A percentile compares a stretch with the other conserved stretches of the same genome.
These are phyloP conservation scores for Falcaria lacertinaria DNA, from an alignment of 2,888 invertebrate species.

Conservation along the genomic window DNA sequence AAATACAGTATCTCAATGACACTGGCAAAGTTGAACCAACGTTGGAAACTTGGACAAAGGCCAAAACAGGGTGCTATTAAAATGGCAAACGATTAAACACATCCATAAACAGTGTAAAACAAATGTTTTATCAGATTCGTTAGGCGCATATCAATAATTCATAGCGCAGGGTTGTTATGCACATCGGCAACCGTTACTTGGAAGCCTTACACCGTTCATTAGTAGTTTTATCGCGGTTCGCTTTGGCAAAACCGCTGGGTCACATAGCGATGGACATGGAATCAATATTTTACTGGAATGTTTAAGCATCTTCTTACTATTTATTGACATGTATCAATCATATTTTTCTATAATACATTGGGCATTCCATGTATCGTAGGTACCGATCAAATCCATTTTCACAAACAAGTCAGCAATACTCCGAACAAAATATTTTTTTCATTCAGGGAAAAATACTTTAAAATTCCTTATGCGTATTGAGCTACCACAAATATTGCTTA, in stretches of 20 bases:
- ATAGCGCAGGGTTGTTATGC: slow-evolving; percentile 66
- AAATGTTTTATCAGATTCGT: slow-evolving; percentile 72
- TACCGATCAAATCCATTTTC: no score
- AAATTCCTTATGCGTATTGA: no score
- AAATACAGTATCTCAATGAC: slow-evolving; percentile 1
- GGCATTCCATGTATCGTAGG: no score
- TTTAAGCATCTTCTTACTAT: slow-evolving; percentile 5
- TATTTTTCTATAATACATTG: no score
- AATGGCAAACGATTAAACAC: slow-evolving; percentile 47
- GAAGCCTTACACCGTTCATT: slow-evolving; percentile 73
- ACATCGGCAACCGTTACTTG: slow-evolving; percentile 73
- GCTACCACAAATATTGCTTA: no score
- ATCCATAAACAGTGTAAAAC: slow-evolving; percentile 59
- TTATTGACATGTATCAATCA: neutral
- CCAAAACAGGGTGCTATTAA: slow-evolving; percentile 33
- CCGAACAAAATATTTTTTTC: no score
- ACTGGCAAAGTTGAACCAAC: slow-evolving; percentile 1
- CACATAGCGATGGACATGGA: slow-evolving; percentile 54
- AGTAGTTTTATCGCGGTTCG: slow-evolving; percentile 69
- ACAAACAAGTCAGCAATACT: no score
- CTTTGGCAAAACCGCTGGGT: slow-evolving; percentile 78
- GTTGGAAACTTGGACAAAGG: slow-evolving; percentile 20
- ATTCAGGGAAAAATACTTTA: no score
- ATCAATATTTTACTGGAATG: slow-evolving; percentile 29
- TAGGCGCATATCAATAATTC: slow-evolving; percentile 72